Evolutionary conservation across 2,888 invertebrate species (phyloP).

Genomic region (Salticus scenicus): DNA sequence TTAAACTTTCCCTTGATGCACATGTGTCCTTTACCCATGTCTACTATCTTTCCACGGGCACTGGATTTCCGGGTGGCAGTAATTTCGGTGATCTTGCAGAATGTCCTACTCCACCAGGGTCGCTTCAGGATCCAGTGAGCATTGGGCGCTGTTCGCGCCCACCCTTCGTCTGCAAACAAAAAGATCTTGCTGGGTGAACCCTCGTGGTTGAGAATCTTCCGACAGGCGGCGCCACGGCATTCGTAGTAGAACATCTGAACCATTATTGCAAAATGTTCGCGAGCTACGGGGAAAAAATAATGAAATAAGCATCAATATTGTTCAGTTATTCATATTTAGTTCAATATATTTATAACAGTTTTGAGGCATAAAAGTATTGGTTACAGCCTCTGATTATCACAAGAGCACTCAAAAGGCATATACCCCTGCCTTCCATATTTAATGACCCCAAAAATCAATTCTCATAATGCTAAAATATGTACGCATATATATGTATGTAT

Average conservation of each 20-base stretch:
- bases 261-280: constrained; percentile 74
- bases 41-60: constrained; percentile 87
- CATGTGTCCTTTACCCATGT: constrained; percentile 86
- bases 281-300: no score
- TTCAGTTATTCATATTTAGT: no score
- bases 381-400: no score
- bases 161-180: constrained; percentile 90
- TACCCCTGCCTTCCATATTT: no score
- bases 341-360: no score
- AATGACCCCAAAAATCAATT: no score
- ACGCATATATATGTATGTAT: no score
- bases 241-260: constrained; percentile 84
- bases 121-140: constrained; percentile 91
- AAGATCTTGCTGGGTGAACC: constrained; percentile 89
- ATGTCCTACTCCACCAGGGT: constrained; percentile 89
- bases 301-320: no score
- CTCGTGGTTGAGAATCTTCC: constrained; percentile 86
- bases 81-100: constrained; percentile 89
- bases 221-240: constrained; percentile 87
- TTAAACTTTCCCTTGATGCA: constrained; percentile 88
- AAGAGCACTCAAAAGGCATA: no score
- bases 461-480: no score
- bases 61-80: constrained; percentile 85
- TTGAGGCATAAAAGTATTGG: no score
- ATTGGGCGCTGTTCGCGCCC: constrained; percentile 89